Conservation (phyloP, 53 echinoderm and acorn worm species). For the Zoroaster sp. region DNA sequence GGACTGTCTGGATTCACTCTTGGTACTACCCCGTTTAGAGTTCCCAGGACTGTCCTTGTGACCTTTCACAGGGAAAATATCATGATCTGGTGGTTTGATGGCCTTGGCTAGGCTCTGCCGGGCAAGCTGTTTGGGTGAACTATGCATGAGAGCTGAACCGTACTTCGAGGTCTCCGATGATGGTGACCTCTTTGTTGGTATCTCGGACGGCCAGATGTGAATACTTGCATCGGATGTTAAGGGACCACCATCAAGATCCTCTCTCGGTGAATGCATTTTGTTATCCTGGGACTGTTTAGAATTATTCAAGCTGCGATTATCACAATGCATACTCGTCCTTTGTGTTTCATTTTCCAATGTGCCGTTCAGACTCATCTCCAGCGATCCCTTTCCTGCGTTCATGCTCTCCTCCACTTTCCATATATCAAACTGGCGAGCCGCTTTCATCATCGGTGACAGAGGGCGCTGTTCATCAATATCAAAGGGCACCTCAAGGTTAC, state of each 20-base stretch:
- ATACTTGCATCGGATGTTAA: slow-evolving; percentile 57
- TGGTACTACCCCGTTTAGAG: not conserved
- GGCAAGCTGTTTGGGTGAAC: slow-evolving; percentile 37
- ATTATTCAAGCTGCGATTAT: not conserved
- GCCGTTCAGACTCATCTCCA: not conserved
- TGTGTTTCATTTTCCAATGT: not conserved
- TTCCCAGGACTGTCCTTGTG: not conserved
- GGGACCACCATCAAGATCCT: not conserved
- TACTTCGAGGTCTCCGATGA: not conserved
- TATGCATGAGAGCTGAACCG: slow-evolving; percentile 14
- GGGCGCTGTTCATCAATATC: slow-evolving; percentile 73
- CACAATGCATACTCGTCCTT: not conserved
- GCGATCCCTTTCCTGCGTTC: not conserved
- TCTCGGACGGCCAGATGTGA: slow-evolving; percentile 65
- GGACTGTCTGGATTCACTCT: not conserved
- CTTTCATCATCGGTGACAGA: slow-evolving; percentile 90
- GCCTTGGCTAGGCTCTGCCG: slow-evolving; percentile 66
- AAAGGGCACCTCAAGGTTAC: slow-evolving; percentile 41
- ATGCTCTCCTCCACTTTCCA: slow-evolving; percentile 65
- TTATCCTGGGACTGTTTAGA: not conserved
- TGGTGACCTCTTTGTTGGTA: not conserved
- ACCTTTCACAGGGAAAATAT: slow-evolving; percentile 12
- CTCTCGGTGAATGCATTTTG: not conserved
- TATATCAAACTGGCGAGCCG: slow-evolving; percentile 70
- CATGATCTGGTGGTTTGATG: slow-evolving; percentile 33